Evolutionary conservation across 2,888 invertebrate genomes (phyloP).

Genomic region (Omphaloscelis lunosa): DNA sequence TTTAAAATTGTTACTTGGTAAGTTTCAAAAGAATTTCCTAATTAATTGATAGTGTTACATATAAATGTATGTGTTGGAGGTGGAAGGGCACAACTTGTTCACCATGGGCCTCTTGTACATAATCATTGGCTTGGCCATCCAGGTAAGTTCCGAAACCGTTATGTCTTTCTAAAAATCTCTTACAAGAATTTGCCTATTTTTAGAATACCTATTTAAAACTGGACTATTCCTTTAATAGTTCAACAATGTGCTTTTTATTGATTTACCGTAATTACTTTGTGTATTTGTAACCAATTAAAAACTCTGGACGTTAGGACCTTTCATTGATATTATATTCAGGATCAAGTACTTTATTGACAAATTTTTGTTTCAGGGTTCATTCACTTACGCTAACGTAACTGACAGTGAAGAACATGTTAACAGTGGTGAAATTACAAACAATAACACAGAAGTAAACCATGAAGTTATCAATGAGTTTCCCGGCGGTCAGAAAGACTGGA

Average conservation of each 20-base stretch:
- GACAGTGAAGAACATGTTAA: slow-evolving; percentile 65
- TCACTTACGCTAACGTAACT: slow-evolving; percentile 71
- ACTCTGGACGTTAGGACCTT: neutral
- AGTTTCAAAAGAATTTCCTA: slow-evolving; percentile 75
- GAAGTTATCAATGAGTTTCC: slow-evolving; percentile 70
- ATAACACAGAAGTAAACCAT: slow-evolving; percentile 67
- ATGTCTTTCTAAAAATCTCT: neutral
- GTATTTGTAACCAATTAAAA: neutral
- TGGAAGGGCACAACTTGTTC: slow-evolving; percentile 66
- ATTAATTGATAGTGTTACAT: slow-evolving; percentile 76
- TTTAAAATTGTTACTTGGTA: slow-evolving; percentile 63
- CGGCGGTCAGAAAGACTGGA: slow-evolving; percentile 76
- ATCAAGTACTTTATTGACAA: neutral
- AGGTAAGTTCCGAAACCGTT: slow-evolving; percentile 75
- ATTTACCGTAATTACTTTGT: neutral
- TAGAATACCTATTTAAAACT: neutral
- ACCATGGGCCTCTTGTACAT: slow-evolving; percentile 82
- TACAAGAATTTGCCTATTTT: neutral
- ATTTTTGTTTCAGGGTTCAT: slow-evolving; percentile 74
- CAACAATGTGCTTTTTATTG: neutral
- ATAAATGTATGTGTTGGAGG: slow-evolving; percentile 73
- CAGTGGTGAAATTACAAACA: slow-evolving; percentile 62
- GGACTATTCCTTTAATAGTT: neutral
- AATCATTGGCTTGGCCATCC: slow-evolving; percentile 80
- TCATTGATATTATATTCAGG: neutral